Evolutionary conservation across 1,140 invertebrate genomes (phyloP).

Genomic region (Drosophila busckii): DNA sequence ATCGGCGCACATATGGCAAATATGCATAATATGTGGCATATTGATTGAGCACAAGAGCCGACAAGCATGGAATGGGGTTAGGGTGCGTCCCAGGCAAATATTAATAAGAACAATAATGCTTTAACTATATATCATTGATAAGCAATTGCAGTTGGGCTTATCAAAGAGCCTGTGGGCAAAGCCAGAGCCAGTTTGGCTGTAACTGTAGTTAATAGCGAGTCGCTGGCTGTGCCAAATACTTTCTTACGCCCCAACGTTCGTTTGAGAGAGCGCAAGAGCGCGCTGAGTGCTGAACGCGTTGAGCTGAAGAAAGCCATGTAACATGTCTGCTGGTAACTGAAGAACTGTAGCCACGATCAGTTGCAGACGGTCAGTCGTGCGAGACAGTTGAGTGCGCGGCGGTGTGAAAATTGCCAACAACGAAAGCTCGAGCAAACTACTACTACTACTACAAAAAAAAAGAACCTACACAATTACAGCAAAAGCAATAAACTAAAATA

Average conservation of each 20-base stretch:
- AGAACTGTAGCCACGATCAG: slow-evolving; percentile 67
- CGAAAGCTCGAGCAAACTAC: slow-evolving; percentile 46
- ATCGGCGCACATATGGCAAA: slow-evolving; percentile 6
- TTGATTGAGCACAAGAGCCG: slow-evolving; percentile 18
- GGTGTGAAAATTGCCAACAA: slow-evolving; percentile 57
- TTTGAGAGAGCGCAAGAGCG: not conserved
- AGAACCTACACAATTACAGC: not conserved
- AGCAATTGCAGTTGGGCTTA: no score
- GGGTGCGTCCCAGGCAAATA: slow-evolving; percentile 52
- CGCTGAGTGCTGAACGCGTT: not conserved
- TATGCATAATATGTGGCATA: slow-evolving; percentile 29
- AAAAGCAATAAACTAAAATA: slow-evolving; percentile 9
- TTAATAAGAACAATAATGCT: no score
- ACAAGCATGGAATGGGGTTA: slow-evolving; percentile 55
- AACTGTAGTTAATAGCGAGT: slow-evolving; percentile 67
- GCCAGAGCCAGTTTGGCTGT: slow-evolving; percentile 23
- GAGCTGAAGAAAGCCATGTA: slow-evolving; percentile 50
- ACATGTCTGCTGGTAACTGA: slow-evolving; percentile 72
- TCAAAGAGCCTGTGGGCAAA: no score
- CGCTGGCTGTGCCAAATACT: slow-evolving; percentile 73
- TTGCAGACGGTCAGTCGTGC: slow-evolving; percentile 78
- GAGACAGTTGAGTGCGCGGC: slow-evolving; percentile 77
- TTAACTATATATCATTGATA: no score
- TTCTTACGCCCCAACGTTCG: slow-evolving; percentile 46
- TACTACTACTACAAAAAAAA: slow-evolving; percentile 4